These are phyloP conservation scores for Neuroterus valhalla DNA, from an alignment of 1,140 invertebrate species.

Conservation along the genomic window DNA sequence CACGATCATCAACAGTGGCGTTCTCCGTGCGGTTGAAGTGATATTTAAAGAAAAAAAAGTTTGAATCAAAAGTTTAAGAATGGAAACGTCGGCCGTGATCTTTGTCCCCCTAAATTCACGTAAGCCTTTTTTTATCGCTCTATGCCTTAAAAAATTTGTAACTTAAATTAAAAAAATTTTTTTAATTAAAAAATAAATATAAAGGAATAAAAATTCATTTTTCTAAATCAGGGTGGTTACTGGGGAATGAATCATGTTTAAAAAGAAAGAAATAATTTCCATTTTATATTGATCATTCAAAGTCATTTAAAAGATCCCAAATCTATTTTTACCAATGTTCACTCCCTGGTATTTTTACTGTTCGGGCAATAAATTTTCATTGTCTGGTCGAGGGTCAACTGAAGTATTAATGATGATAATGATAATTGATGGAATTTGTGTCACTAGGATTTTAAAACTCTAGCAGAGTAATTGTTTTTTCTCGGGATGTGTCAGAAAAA, in stretches of 20 bases:
- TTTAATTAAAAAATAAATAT: too few species aligned
- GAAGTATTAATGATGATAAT: neutral
- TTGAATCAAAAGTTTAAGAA: slow-evolving; percentile 37
- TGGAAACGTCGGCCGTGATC: slow-evolving; percentile 57
- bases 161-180: too few species aligned
- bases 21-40: neutral
- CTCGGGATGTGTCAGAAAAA: neutral
- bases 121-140: slow-evolving; percentile 46
- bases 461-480: neutral
- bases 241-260: too few species aligned
- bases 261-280: too few species aligned
- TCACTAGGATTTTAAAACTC: neutral
- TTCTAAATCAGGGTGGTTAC: too few species aligned
- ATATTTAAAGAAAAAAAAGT: neutral
- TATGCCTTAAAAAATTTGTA: too few species aligned
- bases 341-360: neutral
- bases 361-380: neutral
- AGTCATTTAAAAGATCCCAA: neutral
- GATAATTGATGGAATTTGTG: slow-evolving; percentile 1
- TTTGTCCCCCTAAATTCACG: slow-evolving; percentile 57
- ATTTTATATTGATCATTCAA: too few species aligned
- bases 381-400: neutral
- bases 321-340: neutral
- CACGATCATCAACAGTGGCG: slow-evolving; percentile 1
- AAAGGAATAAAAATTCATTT: too few species aligned